Percentiles rank a stretch among this genome's conserved stretches.
Evolutionary conservation across 2,888 invertebrate species (phyloP).

Genomic region (Tetragonula carbonaria): DNA sequence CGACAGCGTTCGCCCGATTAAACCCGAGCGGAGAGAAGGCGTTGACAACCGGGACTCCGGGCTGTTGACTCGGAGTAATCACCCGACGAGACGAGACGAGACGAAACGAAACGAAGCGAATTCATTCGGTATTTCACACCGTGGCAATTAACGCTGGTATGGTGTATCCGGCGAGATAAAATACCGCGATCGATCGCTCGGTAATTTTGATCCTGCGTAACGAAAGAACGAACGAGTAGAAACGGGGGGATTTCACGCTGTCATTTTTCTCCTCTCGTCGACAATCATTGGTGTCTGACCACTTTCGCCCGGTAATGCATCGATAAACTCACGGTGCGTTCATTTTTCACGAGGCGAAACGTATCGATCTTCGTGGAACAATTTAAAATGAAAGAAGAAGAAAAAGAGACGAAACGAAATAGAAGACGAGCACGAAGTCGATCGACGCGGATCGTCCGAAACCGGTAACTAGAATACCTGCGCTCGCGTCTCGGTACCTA

Average conservation of each 20-base stretch:
- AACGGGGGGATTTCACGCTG: not conserved
- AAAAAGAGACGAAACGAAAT: slow-evolving; percentile 19
- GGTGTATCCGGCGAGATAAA: not conserved
- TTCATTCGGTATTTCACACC: not conserved
- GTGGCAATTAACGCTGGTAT: not conserved
- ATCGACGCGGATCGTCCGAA: not conserved
- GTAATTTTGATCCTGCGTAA: not conserved
- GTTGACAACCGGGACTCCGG: not conserved
- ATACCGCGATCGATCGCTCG: not conserved
- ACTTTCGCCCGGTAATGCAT: not conserved
- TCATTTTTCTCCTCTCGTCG: not conserved
- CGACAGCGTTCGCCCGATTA: not conserved
- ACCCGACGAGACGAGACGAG: not conserved
- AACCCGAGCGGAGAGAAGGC: not conserved
- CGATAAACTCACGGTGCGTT: not conserved
- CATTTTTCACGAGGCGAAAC: not conserved
- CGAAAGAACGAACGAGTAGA: not conserved
- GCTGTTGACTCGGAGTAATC: slow-evolving; percentile 3
- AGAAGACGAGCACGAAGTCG: not conserved
- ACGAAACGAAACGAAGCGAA: not conserved
- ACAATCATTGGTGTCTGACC: not conserved
- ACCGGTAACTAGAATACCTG: slow-evolving; percentile 15
- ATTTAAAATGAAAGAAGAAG: not conserved
- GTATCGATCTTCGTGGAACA: not conserved
- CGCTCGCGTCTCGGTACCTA: slow-evolving; percentile 51